These are phyloP conservation scores for Apamea anceps DNA, from an alignment of 2,888 invertebrate genomes.

Conservation along the genomic window DNA sequence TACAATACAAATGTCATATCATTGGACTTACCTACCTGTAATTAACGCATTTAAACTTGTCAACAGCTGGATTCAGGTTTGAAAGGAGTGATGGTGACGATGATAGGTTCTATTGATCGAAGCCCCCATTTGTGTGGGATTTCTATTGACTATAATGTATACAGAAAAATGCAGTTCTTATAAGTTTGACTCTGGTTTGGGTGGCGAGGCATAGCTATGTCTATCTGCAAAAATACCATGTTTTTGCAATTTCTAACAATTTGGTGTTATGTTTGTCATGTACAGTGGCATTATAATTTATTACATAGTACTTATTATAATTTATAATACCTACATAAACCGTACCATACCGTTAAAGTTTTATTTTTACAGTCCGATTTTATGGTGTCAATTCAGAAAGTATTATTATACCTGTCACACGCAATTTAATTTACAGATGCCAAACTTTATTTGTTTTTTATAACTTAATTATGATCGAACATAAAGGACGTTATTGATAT, in stretches of 20 bases:
- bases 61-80: too few species aligned
- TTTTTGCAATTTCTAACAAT: neutral
- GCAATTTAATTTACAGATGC: conserved; percentile 19
- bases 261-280: too few species aligned
- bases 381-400: neutral
- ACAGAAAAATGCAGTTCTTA: too few species aligned
- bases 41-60: too few species aligned
- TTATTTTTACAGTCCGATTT: conserved; percentile 28
- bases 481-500: neutral
- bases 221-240: neutral
- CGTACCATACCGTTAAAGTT: neutral
- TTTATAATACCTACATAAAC: neutral
- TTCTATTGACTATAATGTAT: too few species aligned
- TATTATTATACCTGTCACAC: too few species aligned
- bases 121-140: too few species aligned
- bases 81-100: too few species aligned
- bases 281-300: neutral
- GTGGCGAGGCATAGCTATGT: too few species aligned
- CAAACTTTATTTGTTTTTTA: conserved; percentile 25
- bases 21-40: too few species aligned
- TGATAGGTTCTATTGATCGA: too few species aligned
- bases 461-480: neutral
- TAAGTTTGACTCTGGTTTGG: too few species aligned
- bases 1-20: neutral
- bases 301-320: neutral